Evolutionary conservation across 2,113 vertebrate species (phyloP), one percentile per base, ranked within the genome.

Genomic region (Crotophaga sulcirostris): DNA sequence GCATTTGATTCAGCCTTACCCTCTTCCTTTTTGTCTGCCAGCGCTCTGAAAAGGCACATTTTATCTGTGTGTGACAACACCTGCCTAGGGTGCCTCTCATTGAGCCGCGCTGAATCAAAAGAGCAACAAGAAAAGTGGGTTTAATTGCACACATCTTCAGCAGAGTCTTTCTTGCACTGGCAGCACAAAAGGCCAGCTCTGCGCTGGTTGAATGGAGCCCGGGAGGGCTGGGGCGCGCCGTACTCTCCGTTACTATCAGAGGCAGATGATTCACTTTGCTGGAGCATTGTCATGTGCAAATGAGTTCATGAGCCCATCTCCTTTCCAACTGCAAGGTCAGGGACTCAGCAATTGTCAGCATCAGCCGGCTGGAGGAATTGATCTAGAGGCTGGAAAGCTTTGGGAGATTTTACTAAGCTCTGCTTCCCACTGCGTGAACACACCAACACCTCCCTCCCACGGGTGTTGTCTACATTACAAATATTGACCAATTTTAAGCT

Each of bases 101-200:
- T 94, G 96, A 97, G 90, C 91, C 12, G 49, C 34, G 59, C 79
- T 96, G 96, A 97, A 97, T 98, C 97, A 98, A 97, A 98, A 98
- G 98, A 98, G 97, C 98, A 98, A 95, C 97, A 97, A 98, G 97
- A 95, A 98, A 98, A 98, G 97, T 98, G 97, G 95, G 97, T 98
- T 98, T 98, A 98, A 98, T 98, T 98, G 97, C 97, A 97, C 88
- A 81, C 93, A 94, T 98, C 97, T 98, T 97, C 97, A 93, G 95
- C 85, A 12, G 94, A 98, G 97, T 94, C 96, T 98, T 97, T 97
- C 96, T 97, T 97, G 96, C 92, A 96, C 97, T 97, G 88, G 94
- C 95, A 96, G 94, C 96, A 98, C 97, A 98, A 98, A 98, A 98
- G 98, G 96, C 97, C 93, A 85, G 94, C 92, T 84, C 96, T 14